phyloP scores from a whole-genome alignment of 1,140 invertebrate genomes.

The Chelonus insularis region DNA sequence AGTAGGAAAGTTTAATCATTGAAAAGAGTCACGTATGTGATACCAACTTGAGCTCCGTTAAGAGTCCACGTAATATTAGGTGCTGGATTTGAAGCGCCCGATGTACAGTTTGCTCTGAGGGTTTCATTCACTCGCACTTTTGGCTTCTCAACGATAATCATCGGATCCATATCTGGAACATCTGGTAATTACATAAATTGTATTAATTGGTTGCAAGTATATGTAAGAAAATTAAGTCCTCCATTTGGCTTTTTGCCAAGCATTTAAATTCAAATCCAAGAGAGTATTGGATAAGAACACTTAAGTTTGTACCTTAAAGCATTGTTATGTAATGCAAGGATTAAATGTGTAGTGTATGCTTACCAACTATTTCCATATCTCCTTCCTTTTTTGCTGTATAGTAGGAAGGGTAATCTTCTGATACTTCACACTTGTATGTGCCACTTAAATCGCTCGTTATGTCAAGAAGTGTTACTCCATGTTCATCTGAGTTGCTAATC shows the following conservation, averaged over 20 bases:
- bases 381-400: slow-evolving; percentile 68
- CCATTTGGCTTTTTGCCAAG: not conserved
- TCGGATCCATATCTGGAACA: slow-evolving; percentile 53
- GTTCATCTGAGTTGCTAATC: slow-evolving; percentile 61
- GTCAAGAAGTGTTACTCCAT: slow-evolving; percentile 62
- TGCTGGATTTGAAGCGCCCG: slow-evolving; percentile 72
- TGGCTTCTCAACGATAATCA: slow-evolving; percentile 48
- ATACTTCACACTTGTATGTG: slow-evolving; percentile 75
- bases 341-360: slow-evolving; percentile 45
- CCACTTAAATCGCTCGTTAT: slow-evolving; percentile 67
- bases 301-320: slow-evolving; percentile 9
- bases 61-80: slow-evolving; percentile 81
- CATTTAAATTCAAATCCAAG: too few species aligned
- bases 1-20: slow-evolving; percentile 45
- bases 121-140: slow-evolving; percentile 65
- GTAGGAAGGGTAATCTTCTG: slow-evolving; percentile 71
- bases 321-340: slow-evolving; percentile 3
- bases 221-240: not conserved
- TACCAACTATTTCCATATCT: slow-evolving; percentile 72
- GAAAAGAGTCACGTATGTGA: slow-evolving; percentile 48
- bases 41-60: slow-evolving; percentile 76
- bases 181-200: slow-evolving; percentile 50
- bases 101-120: slow-evolving; percentile 77
- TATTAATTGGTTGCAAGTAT: slow-evolving; percentile 7
- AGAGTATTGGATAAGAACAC: too few species aligned